Base-by-base conservation (phyloP, 2,797 vertebrate genomes). In the Clangula hyemalis region DNA sequence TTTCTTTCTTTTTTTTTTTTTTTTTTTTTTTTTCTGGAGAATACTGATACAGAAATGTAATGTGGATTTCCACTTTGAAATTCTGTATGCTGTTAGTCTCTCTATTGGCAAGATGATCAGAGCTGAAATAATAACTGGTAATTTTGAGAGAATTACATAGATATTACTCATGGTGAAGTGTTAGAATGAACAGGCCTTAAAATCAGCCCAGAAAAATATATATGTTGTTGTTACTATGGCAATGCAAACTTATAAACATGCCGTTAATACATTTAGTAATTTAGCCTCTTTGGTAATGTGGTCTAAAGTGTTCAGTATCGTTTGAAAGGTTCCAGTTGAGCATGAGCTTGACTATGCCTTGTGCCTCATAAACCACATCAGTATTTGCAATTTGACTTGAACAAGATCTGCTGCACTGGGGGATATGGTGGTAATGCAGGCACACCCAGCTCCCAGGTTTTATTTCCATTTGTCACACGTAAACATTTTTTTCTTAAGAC, bases 61-160 rank as follows among this genome's bases (percentile, higher is more conserved):
- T 79, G 69, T 95, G 78, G 57, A 83, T 95, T 95, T 88, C 83
- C 49, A 76, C 87, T 96, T 89, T 83, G 92, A 94, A 95, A 94
- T 85, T 83, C 72, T 83, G 20, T 94, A 74, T 66, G 51, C n/a
- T 89, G 17, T 47, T 94, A 88, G 62, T 89, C 36, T 92, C 45
- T 85, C 49, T 77, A 4, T 62, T 94, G 94, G 88, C 88, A 87
- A 85, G 58, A 54, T 66, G 78, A 66, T 74, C 65, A 74, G 27
- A 87, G 61, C 69, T 89, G 77, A 93, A 94, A 90, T 82, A 88
- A 53, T 79, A 90, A 94, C 62, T 36, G 30, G 71, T 87, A 84
- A 84, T 95, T 96, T 94, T 24, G 80, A 95, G 92, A 80, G 70
- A 89, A 89, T 90, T 87, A 75, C 65, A 71, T 68, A 36, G 25